A percentile compares a stretch with the other conserved stretches of the same genome.
These are phyloP conservation scores for Dryas iulia DNA, from an alignment of 1,140 invertebrate genomes.

Conservation along the genomic window DNA sequence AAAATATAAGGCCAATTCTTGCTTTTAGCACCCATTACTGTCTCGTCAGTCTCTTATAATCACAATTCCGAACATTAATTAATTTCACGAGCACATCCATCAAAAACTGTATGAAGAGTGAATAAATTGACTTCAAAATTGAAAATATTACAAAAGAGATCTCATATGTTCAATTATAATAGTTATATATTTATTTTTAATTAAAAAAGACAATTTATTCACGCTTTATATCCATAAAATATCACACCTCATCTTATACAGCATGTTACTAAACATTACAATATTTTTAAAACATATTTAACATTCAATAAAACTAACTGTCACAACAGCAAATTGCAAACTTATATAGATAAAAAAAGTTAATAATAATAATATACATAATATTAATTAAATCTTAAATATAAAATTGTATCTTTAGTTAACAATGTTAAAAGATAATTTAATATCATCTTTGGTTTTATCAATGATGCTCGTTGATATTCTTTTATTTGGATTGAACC, in stretches of 20 bases:
- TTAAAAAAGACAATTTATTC: not conserved
- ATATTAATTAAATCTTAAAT: constrained; percentile 17
- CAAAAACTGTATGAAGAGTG: not conserved
- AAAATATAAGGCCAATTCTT: constrained; percentile 18
- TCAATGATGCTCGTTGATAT: constrained; percentile 18
- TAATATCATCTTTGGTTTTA: constrained; percentile 39
- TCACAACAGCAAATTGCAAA: constrained; percentile 22
- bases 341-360: constrained; percentile 12
- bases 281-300: constrained; percentile 22
- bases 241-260: constrained; percentile 16
- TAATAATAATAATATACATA: constrained; percentile 13
- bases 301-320: constrained; percentile 25
- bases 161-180: not conserved
- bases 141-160: not conserved
- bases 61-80: not conserved
- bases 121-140: not conserved
- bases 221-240: not conserved
- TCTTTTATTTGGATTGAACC: constrained; percentile 14
- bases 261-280: not conserved
- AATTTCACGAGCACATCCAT: not conserved
- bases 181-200: too few species aligned
- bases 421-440: constrained; percentile 36
- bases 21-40: constrained; percentile 22
- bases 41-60: constrained; percentile 23
- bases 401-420: constrained; percentile 31